These are phyloP conservation scores for Meiosimyza platycephala DNA, from an alignment of 2,888 invertebrate species.

Conservation along the genomic window DNA sequence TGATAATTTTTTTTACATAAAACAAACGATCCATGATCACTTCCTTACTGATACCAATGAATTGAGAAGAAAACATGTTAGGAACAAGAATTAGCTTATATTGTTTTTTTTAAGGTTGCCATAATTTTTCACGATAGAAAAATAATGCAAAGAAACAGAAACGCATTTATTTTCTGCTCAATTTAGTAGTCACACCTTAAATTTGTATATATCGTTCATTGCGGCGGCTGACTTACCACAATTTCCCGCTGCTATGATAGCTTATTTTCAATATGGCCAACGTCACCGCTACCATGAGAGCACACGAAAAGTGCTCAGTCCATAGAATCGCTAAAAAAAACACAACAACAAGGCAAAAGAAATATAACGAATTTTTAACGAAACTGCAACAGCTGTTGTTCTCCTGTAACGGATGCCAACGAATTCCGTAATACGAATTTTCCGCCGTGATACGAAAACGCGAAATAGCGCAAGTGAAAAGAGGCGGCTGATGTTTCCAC, in stretches of 20 bases:
- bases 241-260: conserved; percentile 24
- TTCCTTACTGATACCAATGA: too few relatives aligned
- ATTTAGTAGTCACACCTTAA: conserved; percentile 18
- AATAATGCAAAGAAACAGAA: neutral
- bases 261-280: conserved; percentile 27
- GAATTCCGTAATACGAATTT: conserved; percentile 13
- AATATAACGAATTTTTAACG: conserved; percentile 22
- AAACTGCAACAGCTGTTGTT: conserved; percentile 43
- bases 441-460: neutral
- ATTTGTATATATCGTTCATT: conserved; percentile 2
- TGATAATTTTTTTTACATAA: too few relatives aligned
- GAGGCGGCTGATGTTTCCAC: conserved; percentile 50
- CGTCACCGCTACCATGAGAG: neutral
- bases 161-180: conserved; percentile 3
- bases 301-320: neutral
- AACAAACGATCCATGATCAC: too few relatives aligned
- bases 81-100: too few relatives aligned
- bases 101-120: too few relatives aligned
- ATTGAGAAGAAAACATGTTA: too few relatives aligned
- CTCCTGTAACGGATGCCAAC: conserved; percentile 27
- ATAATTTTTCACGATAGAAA: too few relatives aligned
- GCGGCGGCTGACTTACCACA: conserved; percentile 18
- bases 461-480: conserved; percentile 50
- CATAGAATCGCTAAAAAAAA: neutral
- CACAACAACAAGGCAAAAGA: neutral